A percentile compares a stretch with the other conserved stretches of the same genome.
Conservation (phyloP, 2,113 vertebrate species). For the Psittacus erithacus region DNA sequence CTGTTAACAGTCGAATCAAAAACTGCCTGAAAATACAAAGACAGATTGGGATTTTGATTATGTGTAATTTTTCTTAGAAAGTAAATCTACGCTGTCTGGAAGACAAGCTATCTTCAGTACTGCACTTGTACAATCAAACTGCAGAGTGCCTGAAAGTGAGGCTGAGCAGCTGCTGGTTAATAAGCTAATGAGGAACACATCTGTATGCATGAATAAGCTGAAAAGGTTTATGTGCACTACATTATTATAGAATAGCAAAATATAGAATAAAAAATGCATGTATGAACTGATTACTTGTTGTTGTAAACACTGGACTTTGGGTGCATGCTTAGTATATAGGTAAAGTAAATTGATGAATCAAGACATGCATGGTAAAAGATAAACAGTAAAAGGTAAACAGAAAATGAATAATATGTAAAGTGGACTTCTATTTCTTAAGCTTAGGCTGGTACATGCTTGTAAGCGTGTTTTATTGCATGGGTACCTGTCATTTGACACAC, state of each 20-base stretch:
- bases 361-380: background rate
- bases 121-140: background rate
- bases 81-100: background rate
- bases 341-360: background rate
- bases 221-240: background rate
- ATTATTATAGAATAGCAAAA: background rate
- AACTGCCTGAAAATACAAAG: background rate
- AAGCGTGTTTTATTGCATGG: background rate
- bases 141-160: background rate
- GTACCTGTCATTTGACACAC: background rate
- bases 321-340: background rate
- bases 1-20: background rate
- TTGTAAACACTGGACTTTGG: background rate
- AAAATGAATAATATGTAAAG: background rate
- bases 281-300: background rate
- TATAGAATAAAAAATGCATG: background rate
- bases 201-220: rapidly evolving
- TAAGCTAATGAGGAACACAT: background rate
- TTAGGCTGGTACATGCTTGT: background rate
- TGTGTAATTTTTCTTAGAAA: background rate
- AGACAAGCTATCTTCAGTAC: background rate
- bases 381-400: background rate
- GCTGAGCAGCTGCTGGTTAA: background rate
- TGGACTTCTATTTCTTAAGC: background rate
- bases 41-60: background rate